A percentile compares a stretch with the other conserved stretches of the same genome.
Conservation (phyloP, 2,797 vertebrate genomes). For the Pseudopleuronectes americanus region DNA sequence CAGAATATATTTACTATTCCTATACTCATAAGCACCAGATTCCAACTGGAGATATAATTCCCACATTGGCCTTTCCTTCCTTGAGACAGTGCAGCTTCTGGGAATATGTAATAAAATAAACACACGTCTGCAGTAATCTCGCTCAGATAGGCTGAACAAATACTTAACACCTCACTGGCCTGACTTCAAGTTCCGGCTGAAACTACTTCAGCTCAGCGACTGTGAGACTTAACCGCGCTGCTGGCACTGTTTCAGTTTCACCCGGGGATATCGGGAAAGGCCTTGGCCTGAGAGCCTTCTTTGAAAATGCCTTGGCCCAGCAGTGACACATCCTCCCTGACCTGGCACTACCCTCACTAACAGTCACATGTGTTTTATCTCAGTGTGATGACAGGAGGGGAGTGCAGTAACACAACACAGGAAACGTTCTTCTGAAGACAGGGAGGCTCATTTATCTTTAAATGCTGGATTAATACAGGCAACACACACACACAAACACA, state of each 20-base stretch:
- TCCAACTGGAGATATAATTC: conserved; percentile 31
- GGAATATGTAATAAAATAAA: conserved; percentile 39
- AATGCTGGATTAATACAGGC: neutral
- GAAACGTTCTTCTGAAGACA: conserved; percentile 9
- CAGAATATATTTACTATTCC: conserved; percentile 14
- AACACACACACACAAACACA: neutral
- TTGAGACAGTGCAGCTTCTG: conserved; percentile 28
- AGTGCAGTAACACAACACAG: conserved; percentile 20
- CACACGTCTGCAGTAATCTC: conserved; percentile 43
- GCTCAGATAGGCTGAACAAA: conserved; percentile 64
- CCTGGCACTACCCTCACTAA: conserved; percentile 40
- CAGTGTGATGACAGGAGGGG: conserved; percentile 36
- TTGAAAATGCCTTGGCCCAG: conserved; percentile 28
- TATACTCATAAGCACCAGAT: conserved; percentile 24
- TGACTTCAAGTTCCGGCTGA: conserved; percentile 37
- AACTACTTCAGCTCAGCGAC: conserved; percentile 44
- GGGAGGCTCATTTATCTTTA: conserved; percentile 10
- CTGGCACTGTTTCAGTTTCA: conserved; percentile 51
- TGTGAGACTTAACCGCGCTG: conserved; percentile 43
- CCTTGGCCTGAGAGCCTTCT: conserved; percentile 35
- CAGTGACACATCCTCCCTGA: conserved; percentile 41
- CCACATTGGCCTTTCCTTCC: conserved; percentile 15
- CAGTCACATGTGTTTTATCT: conserved; percentile 44
- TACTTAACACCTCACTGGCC: conserved; percentile 21
- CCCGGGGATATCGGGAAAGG: conserved; percentile 46